Evolutionary conservation across 2,113 vertebrate species (phyloP).

Genomic region (Ophthalmolycus amberensis): DNA sequence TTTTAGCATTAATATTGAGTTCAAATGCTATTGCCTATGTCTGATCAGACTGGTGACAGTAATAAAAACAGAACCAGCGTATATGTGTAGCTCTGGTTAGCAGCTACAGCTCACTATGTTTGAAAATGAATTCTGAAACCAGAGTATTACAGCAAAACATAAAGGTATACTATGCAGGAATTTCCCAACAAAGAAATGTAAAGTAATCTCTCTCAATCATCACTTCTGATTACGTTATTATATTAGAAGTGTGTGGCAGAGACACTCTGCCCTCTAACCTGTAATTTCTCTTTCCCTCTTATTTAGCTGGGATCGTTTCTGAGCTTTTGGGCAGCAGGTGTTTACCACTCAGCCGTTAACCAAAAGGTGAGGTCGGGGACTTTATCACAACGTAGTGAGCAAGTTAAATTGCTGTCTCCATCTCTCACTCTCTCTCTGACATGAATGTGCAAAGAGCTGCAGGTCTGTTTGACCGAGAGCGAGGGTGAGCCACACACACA

Average conservation of each 20-base stretch:
- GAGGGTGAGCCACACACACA: background rate
- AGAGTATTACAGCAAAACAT: conserved; percentile 19
- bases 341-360: background rate
- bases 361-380: background rate
- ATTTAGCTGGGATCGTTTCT: background rate
- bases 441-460: background rate
- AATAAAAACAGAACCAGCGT: conserved; percentile 4
- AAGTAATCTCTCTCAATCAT: background rate
- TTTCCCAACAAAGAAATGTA: background rate
- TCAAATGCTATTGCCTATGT: conserved; percentile 1
- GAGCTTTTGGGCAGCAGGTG: background rate
- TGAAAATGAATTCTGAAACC: background rate
- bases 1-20: conserved; percentile 13
- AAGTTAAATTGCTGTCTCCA: background rate
- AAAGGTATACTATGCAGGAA: conserved; percentile 1
- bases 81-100: conserved; percentile 17
- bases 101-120: conserved; percentile 11
- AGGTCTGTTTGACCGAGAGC: background rate
- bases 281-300: background rate
- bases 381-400: background rate
- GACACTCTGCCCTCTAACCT: background rate
- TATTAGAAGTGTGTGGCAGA: background rate
- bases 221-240: background rate
- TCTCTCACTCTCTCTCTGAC: background rate
- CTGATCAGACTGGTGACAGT: conserved; percentile 25